Base-by-base conservation (phyloP, 2,888 invertebrate genomes). In the Smittia sp. region DNA sequence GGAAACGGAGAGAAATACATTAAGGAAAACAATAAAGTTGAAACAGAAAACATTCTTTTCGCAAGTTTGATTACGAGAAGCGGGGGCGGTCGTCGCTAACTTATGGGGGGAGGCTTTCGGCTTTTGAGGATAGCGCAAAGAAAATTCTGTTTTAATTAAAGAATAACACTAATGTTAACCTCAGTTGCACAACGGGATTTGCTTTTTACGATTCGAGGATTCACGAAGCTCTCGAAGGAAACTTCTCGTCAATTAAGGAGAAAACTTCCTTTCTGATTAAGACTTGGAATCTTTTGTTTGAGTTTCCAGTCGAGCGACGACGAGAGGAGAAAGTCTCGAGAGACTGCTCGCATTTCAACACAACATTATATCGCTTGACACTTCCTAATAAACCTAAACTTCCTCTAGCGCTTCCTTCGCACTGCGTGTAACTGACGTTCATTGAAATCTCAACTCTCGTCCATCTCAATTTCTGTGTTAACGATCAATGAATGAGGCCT, bases 21-120 rank as follows among this genome's bases (percentile, higher is more conserved):
- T 58, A 58, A 46, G 58, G 58, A 58, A 46, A 58, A 58, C 58
- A 58, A 58, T 58, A 58, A 58, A 58, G 58, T 58, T 58, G n/a
- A 58, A 58, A 58, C 58, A 58, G n/a, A 58, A 58, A 22, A 22
- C 18, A 18, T 20, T 58, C 9, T 58, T 58, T 58, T 58, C 58
- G 58, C 58, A 58, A 58, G 58, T 58, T 58, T 58, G 18, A 58
- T 58, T 58, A 58, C 18, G 6, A 22, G 6, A 58, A 22, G n/a
- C 18, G 7, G 46, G n/a, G 46, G 46, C 6, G 46, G 46, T 13
- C n/a, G n/a, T 15, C n/a, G 46, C n/a, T 22, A 58, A 58, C 58
- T 58, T 58, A 58, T 58, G 58, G 18, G 9, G n/a, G 46, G 2
- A 58, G n/a, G 58, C 58, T 58, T 18, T n/a, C 2, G 58, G 2